Conservation (phyloP, 2,888 invertebrate genomes). For the Alloplasta piceator region DNA sequence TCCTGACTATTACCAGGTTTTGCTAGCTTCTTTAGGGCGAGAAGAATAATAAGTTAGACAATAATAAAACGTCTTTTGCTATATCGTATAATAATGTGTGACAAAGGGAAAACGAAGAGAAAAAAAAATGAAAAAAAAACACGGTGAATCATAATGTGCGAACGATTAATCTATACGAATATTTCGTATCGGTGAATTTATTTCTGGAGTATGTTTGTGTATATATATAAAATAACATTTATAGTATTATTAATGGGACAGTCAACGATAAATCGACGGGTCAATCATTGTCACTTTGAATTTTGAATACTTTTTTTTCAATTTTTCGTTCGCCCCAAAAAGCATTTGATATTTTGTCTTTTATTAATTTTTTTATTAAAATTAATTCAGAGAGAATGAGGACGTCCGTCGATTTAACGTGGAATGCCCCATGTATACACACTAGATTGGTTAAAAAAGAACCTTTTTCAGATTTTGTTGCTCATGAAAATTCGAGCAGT, state of each 20-base stretch:
- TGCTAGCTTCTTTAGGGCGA: conserved; percentile 72
- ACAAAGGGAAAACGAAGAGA: conserved; percentile 42
- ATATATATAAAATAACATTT: background rate
- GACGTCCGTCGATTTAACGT: no score
- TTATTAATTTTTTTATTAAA: no score
- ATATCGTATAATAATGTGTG: conserved; percentile 70
- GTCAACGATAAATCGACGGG: no score
- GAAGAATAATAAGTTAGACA: conserved; percentile 60
- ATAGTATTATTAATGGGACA: background rate
- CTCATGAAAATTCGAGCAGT: no score
- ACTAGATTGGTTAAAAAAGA: no score
- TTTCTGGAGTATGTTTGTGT: conserved; percentile 3
- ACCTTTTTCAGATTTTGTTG: no score
- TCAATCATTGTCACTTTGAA: no score
- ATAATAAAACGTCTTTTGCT: conserved; percentile 69
- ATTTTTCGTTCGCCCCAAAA: no score
- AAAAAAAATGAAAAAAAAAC: conserved; percentile 34
- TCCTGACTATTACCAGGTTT: conserved; percentile 72
- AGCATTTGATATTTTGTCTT: no score
- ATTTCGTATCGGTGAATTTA: conserved; percentile 4
- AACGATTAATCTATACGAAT: conserved; percentile 27
- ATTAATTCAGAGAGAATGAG: no score
- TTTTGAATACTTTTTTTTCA: no score
- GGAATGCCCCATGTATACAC: no score
- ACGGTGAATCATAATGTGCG: conserved; percentile 56